A percentile compares a stretch with the other conserved stretches of the same genome.
phyloP scores from a whole-genome alignment of 2,888 invertebrate species.

The Magallana nippona region DNA sequence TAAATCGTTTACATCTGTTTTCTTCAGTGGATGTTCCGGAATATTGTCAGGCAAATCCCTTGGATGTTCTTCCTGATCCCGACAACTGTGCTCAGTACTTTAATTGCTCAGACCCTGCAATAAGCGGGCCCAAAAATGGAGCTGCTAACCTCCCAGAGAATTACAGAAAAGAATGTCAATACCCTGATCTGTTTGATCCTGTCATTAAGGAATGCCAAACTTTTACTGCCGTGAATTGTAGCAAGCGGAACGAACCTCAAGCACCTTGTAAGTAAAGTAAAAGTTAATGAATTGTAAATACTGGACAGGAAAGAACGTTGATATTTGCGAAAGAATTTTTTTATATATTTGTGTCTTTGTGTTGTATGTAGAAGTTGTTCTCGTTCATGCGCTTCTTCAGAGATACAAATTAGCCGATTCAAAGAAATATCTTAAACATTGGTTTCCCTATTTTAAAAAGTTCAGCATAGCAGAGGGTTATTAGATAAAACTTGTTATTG shows the following conservation, averaged over 20 bases:
- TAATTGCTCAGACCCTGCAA: slow-evolving; percentile 60
- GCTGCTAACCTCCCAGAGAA: slow-evolving; percentile 30
- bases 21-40: slow-evolving; percentile 55
- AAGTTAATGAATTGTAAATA: too few species aligned
- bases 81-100: slow-evolving; percentile 69
- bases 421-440: too few species aligned
- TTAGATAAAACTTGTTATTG: too few species aligned
- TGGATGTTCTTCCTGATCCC: slow-evolving; percentile 61
- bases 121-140: slow-evolving; percentile 34
- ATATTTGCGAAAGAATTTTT: too few species aligned
- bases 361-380: too few species aligned
- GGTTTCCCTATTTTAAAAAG: too few species aligned
- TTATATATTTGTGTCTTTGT: too few species aligned
- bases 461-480: too few species aligned
- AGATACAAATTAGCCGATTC: too few species aligned
- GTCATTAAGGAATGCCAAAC: slow-evolving; percentile 52
- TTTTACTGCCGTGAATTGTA: slow-evolving; percentile 53
- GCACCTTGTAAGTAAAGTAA: slow-evolving; percentile 55
- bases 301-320: too few species aligned
- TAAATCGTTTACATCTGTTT: neutral
- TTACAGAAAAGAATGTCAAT: slow-evolving; percentile 57
- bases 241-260: slow-evolving; percentile 47
- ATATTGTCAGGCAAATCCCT: slow-evolving; percentile 58
- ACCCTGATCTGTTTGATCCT: slow-evolving; percentile 61
- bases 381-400: too few species aligned